Evolutionary conservation across 2,888 invertebrate species (phyloP), one percentile per base, ranked within the genome.

Genomic region (Drosophila yooni): DNA sequence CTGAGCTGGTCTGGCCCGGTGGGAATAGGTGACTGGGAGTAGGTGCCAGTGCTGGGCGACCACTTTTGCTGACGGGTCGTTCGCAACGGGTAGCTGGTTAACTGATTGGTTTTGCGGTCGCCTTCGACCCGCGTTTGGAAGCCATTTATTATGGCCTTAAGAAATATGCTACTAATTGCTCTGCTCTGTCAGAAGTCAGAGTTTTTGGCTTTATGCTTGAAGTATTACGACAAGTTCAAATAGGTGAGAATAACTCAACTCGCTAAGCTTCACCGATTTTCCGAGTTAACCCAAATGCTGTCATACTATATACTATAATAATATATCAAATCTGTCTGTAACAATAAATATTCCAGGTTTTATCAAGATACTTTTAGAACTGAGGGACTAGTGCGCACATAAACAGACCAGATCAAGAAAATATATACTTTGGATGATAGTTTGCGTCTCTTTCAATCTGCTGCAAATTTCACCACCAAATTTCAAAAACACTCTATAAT

Each of bases 31-130:
- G 6, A 27, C 11, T 21, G 11, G n/a, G 8, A 6, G 33, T 15
- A 11, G 34, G n/a, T 3, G 31, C 43, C n/a, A 50, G 38, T 11
- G 62, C 53, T 5, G 11, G 10, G 51, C 38, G 33, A 33, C 40
- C 36, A 18, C 15, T 38, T 13, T 21, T 36, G 34, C 34, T 67
- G 48, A 48, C 33, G 25, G 46, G n/a, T 43, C 50, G 53, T 11
- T 38, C 52, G 56, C 68, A 53, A 50, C 36, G 65, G 71, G 56
- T 69, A 61, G 63, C 54, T 60, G 70, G 76, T 75, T 81, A 79
- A 64, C 78, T 83, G 87, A 86, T 85, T 83, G 78, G 76, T 79
- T 81, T 70, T 58, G 81, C 64, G 81, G 76, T 67, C 63, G 52
- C 33, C 31, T 73, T 63, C 51, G 8, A 48, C 68, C 63, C 53